These are phyloP conservation scores for Clarias gariepinus DNA, from an alignment of 2,113 vertebrate genomes.

Conservation along the genomic window DNA sequence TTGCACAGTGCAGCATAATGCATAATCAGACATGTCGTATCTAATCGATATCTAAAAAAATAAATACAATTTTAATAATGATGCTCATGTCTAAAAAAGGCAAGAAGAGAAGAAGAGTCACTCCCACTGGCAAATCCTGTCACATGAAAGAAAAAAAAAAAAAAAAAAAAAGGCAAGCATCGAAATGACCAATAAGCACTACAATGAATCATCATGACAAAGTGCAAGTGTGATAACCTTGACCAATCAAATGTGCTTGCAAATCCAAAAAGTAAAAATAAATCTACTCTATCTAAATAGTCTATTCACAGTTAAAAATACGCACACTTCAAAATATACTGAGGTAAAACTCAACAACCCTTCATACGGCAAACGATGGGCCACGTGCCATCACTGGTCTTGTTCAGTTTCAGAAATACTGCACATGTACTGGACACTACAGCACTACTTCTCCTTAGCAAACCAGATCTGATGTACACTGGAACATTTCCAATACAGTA, in stretches of 20 bases:
- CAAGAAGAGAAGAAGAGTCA: neutral
- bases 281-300: neutral
- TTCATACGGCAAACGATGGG: neutral
- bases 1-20: neutral
- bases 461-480: neutral
- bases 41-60: too few relatives aligned
- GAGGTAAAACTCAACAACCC: conserved; percentile 29
- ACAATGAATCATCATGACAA: neutral
- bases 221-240: neutral
- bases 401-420: conserved; percentile 9
- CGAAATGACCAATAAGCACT: neutral
- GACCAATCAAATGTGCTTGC: conserved; percentile 1
- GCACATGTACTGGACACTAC: neutral
- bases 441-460: neutral
- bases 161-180: neutral
- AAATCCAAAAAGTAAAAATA: neutral
- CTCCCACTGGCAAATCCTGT: too few relatives aligned
- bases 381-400: neutral
- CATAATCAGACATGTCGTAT: too few relatives aligned
- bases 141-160: too few relatives aligned
- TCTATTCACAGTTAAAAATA: conserved; percentile 18
- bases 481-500: neutral
- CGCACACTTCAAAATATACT: neutral
- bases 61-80: too few relatives aligned
- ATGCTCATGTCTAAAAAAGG: neutral